Base-by-base conservation (phyloP, 2,113 vertebrate species). In the Cyrtonyx montezumae region DNA sequence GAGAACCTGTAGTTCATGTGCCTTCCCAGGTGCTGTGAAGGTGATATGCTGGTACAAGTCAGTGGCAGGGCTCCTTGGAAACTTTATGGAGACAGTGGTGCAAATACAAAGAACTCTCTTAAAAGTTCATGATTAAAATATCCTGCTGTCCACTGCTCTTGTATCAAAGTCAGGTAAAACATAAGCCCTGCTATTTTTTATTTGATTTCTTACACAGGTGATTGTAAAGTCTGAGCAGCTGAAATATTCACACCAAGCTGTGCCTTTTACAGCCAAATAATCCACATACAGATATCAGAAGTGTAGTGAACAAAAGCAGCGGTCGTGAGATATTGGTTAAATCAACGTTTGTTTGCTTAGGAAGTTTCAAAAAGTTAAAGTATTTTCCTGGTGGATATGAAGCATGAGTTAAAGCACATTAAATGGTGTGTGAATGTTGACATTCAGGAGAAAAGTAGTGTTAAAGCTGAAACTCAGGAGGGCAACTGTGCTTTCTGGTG, bases 341-440 rank as follows among this genome's bases (percentile, higher is more conserved):
- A 13, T 30, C 68, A 62, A 10, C n/a, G 36, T 34, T 42, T 12
- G 12, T 61, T 78, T 36, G 73, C 65, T 80, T 48, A 67, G 8
- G 2, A n/a, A 48, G 45, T 51, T 70, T 11, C 17, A 19, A 56
- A 2, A 90, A 36, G 69, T 36, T 70, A 13, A 46, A 74, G 51
- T 6, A 23, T 70, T 51, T 55, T 61, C 46, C 49, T 22, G 40
- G 22, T 61, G 77, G 25, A 26, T 10, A 58, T 68, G 73, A 86
- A 80, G 51, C 65, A 30, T 7, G 19, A 80, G 79, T 68, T 74
- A 40, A 63, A 75, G 34, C 65, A 43, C 17, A 1, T 80, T 68
- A 88, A 96, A 90, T 79, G 79, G 18, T 51, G 66, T 36, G 77
- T 94, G 86, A 69, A 70, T 93, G 48, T 75, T 61, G 82, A n/a